These are phyloP conservation scores for Momotus momota DNA, from an alignment of 2,797 vertebrate species.

Conservation along the genomic window DNA sequence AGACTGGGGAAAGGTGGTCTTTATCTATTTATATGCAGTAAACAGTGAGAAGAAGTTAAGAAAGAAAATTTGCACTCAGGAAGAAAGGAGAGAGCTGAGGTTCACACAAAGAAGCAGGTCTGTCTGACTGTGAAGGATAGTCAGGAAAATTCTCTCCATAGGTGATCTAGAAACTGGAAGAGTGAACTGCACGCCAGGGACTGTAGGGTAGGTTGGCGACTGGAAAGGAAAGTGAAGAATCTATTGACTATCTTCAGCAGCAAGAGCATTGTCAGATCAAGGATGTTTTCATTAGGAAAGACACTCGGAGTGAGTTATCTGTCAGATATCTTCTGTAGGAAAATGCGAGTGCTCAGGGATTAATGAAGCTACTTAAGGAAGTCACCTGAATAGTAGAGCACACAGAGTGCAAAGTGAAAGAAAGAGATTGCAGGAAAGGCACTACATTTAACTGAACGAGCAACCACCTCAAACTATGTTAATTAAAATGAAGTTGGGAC, in stretches of 20 bases:
- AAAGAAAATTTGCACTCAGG: background rate
- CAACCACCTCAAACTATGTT: background rate
- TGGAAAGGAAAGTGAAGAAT: background rate
- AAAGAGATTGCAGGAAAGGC: background rate
- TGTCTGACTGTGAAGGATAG: background rate
- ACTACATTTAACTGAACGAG: background rate
- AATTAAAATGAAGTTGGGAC: background rate
- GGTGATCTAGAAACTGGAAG: background rate
- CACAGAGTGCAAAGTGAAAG: background rate
- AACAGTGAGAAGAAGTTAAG: background rate
- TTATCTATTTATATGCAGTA: background rate
- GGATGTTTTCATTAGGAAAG: constrained; percentile 18
- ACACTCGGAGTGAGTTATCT: background rate
- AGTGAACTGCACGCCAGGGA: background rate
- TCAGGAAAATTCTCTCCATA: background rate
- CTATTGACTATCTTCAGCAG: background rate
- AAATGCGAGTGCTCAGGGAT: background rate
- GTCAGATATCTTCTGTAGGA: background rate
- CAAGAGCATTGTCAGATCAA: constrained; percentile 1
- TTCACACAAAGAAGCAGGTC: background rate
- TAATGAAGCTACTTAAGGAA: constrained; percentile 38
- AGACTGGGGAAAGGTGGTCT: background rate
- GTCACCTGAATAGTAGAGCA: background rate
- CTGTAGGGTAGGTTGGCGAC: background rate
- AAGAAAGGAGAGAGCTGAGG: background rate